Base-by-base conservation (phyloP, 2,888 invertebrate genomes). In the Tinea semifulvella region DNA sequence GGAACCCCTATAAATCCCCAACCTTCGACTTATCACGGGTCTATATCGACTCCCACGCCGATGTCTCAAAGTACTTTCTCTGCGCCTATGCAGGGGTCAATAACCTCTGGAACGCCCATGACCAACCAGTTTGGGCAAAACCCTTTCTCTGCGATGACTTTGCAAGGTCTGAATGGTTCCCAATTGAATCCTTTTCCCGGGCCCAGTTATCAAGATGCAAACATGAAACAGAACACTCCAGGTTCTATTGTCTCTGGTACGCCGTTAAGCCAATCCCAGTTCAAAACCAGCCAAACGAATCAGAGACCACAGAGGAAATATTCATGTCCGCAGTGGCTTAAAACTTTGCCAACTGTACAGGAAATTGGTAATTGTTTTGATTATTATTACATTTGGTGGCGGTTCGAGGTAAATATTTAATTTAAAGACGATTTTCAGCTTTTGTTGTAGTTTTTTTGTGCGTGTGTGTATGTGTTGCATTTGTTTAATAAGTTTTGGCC, bases 331-430 rank as follows among this genome's bases (percentile, higher is more conserved):
- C 83, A 68, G 56, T 68, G 82, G 2, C 65, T 73, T 44, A 80
- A 81, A 49, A 73, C 70, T 54, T 54, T 82, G 53, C 77, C 91
- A 38, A 91, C 91, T 44, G 90, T 91, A 25, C 90, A 90, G 66
- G 91, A 91, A 82, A 81, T 87, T 77, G 90, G 90, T 90, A 86
- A 86, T 76, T 31, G 7, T 31, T 13, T 31, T 31, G 13, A 14
- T 31, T 38, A 38, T 38, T 18, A 26, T 20, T 22, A 7, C 2
- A n/a, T 25, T 16, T 7, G 31, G 40, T 2, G 42, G 36, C 11
- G 40, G 40, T 18, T n/a, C 6, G n/a, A 38, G 2, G 16, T 16
- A 38, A 18, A 18, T 31, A 31, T 31, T 31, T 31, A 31, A 26
- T 26, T 26, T 26, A 3, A 2, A 7, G 13, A 13, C 7, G 3